Percentiles rank a stretch among this genome's conserved stretches.
Evolutionary conservation across 2,797 vertebrate genomes (phyloP).

Genomic region (Sebastes trivittatus): DNA sequence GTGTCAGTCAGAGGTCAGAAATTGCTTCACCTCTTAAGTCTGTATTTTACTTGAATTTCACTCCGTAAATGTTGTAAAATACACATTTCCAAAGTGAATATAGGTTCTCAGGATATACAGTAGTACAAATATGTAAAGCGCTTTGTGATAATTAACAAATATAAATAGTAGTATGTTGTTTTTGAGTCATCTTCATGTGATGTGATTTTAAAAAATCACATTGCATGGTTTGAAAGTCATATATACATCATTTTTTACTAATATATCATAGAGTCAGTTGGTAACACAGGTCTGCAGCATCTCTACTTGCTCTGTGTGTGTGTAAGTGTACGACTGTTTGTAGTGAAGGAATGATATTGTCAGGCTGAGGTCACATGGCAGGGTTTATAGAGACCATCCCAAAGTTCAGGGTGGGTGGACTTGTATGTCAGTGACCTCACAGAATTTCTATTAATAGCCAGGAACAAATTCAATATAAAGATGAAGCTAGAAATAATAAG

Average conservation of each 20-base stretch:
- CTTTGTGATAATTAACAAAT: background rate
- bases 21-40: background rate
- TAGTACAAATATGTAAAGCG: background rate
- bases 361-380: constrained; percentile 47
- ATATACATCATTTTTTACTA: background rate
- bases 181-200: background rate
- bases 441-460: background rate
- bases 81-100: background rate
- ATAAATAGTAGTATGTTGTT: background rate
- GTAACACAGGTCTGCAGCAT: background rate
- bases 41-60: background rate
- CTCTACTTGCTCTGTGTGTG: background rate
- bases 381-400: constrained; percentile 6
- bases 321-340: background rate
- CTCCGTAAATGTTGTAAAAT: background rate
- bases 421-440: constrained; percentile 9
- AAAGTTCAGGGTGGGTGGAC: constrained; percentile 9
- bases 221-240: background rate
- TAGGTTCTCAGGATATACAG: too few species aligned
- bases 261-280: background rate
- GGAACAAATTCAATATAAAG: background rate
- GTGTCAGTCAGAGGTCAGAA: constrained; percentile 7
- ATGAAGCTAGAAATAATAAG: background rate
- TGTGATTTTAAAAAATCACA: too few species aligned
- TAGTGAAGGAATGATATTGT: constrained; percentile 19